Percentiles rank a stretch among this genome's conserved stretches.
Evolutionary conservation across 2,888 invertebrate genomes (phyloP).

Genomic region (Latrodectus elegans): DNA sequence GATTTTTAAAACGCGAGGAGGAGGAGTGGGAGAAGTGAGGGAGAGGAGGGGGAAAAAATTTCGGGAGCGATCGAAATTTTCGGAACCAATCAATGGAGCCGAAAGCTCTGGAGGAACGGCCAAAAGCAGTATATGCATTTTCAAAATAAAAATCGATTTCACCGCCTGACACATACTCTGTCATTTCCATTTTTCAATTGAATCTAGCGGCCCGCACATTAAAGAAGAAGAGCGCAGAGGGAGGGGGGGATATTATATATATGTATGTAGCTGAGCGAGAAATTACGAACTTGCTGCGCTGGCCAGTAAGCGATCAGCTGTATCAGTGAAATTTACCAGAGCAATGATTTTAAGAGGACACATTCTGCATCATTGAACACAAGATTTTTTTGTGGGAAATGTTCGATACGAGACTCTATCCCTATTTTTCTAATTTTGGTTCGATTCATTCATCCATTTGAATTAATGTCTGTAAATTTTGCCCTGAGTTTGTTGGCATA

Average conservation of each 20-base stretch:
- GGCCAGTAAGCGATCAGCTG: not conserved
- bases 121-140: slow-evolving; percentile 45
- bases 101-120: slow-evolving; percentile 19
- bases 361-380: not conserved
- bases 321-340: not conserved
- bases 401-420: too few relatives aligned
- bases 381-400: too few relatives aligned
- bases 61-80: slow-evolving; percentile 41
- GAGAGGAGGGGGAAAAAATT: not conserved
- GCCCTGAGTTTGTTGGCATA: too few relatives aligned
- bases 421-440: too few relatives aligned
- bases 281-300: not conserved
- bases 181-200: slow-evolving; percentile 60
- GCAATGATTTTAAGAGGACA: not conserved
- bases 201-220: slow-evolving; percentile 29
- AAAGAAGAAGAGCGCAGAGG: not conserved
- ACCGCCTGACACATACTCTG: slow-evolving; percentile 50
- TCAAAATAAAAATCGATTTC: slow-evolving; percentile 64
- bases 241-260: not conserved
- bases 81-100: slow-evolving; percentile 55
- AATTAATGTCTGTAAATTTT: too few relatives aligned
- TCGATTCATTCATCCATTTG: too few relatives aligned
- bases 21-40: too few relatives aligned
- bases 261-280: not conserved
- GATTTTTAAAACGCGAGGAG: not conserved